Base-by-base conservation (phyloP, 2,113 vertebrate species). In the Labeo rohita region DNA sequence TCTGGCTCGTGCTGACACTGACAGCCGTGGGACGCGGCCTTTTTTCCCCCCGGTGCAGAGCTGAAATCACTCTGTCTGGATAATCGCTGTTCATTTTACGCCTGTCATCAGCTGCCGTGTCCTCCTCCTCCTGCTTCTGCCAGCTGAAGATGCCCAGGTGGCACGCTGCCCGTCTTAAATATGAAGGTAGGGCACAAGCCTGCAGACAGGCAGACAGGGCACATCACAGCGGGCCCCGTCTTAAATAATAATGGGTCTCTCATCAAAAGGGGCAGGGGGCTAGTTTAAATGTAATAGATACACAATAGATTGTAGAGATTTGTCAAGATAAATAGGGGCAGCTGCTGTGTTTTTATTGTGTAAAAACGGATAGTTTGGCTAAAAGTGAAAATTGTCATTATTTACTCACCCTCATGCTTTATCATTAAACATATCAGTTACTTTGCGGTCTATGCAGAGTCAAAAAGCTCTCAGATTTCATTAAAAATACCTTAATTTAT, bases 141-240 rank as follows among this genome's bases (percentile, higher is more conserved):
- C 12, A 81, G n/a, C 59, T 86, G 88, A 49, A 49, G 79, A 65
- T 89, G 50, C 86, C 88, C 90, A 89, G 88, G 92, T 91, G 90
- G 91, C 78, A 52, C 81, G 86, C 66, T 88, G 7, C 74, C 72
- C 50, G 56, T 87, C 86, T 54, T 87, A 77, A 28, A 23, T 85
- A 86, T 80, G 56, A 84, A 72, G 85, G 89, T 4, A 8, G 78
- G 73, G 78, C 81, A 74, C 50, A 78, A 86, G 84, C 75, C 45
- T 49, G 80, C 84, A 86, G 90, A 84, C 89, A 86, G 63, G 63
- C 39, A 70, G 15, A 18, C 4, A 39, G 66, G 66, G 13, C 15
- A 73, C 39, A 45, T 73, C 3, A n/a, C 18, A 21, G 39, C 39
- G 8, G 70, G 39, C 39, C 16, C 18, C 39, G 45, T 45, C 39